Base-by-base conservation (phyloP, 2,888 invertebrate species). In the Drosophila ustulata region DNA sequence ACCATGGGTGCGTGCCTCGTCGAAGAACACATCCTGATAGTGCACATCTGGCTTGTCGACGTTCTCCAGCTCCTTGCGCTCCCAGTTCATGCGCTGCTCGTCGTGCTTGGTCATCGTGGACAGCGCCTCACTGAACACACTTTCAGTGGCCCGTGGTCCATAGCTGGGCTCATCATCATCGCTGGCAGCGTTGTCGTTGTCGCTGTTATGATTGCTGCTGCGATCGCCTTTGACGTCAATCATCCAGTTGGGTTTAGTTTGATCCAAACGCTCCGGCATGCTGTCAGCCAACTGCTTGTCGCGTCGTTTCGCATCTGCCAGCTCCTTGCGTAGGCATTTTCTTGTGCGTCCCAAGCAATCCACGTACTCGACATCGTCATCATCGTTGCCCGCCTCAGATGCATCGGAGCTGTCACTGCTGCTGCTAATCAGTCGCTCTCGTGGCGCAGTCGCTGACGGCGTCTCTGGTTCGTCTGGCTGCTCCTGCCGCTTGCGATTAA, bases 1-100 rank as follows among this genome's bases (percentile, higher is more conserved):
- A 88, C 98, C 99, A 90, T 98, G 98, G 9, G 95, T 94, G 70
- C 98, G 94, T 0, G 98, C 97, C 95, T 99, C 98, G 92, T 97
- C 96, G 92, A 96, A 98, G 63, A 97, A 94, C 56, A 99, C 94
- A 93, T 98, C 98, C 92, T 98, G 97, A 90, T 99, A 99, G 93
- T 98, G 98, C 55, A 97, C 94, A 92, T 96, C 94, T 66, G 94
- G 93, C 92, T 97, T 96, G 3, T 95, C 94, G 0, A 94, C 91
- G 56, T 97, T 93, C 86, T 96, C 95, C 51, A 93, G 94, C 89
- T 96, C 97, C 87, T 98, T 96, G 73, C 96, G 93, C 87, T 98
- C 97, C 98, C 98, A 98, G 90, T 97, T 96, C 75, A 95, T 93
- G 50, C 97, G 94, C 93, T 97, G 94, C 66, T 96, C 94, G 88